Evolutionary conservation across 2,797 vertebrate species (phyloP), one percentile per base, ranked within the genome.

Genomic region (Enteromius viviparus): DNA sequence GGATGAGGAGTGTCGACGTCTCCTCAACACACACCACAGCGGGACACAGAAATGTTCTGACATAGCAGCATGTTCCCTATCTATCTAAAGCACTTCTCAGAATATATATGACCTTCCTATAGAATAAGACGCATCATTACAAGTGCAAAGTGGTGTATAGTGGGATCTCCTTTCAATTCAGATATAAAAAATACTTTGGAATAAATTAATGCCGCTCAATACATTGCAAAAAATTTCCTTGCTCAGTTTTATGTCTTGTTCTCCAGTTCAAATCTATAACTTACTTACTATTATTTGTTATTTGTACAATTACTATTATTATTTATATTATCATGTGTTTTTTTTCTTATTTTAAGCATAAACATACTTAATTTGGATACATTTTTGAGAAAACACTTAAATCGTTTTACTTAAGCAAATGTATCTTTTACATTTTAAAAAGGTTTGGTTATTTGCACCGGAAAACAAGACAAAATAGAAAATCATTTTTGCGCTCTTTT

Each of bases 1-100:
- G 89, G 92, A 92, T 91, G 90, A 88, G 90, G 80, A 88, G 90
- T 93, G 91, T 93, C 90, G 91, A 89, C 87, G 83, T 90, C 88
- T 64, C 81, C 88, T 87, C 76, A 66, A 76, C 85, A 34, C 87
- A 86, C 58, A 71, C 58, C 19, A n/a, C 8, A 53, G 17, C 21
- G 29, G 66, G 75, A 68, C 51, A 32, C 47, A 74, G 53, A 80
- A 75, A 81, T 76, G 42, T 79, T 55, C 65, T 40, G 81, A 80
- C 70, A 66, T 78, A 40, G 80, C 88, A 80, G 51, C 51, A 65
- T 53, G 76, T 55, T 58, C 58, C 23, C 11, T 1, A 58, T 69
- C 83, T 81, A 88, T 88, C 77, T 88, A 83, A 86, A 86, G 80
- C 81, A 75, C 29, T 83, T 75, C 75, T 66, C 69, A 66, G 29